Conservation (phyloP, 2,888 invertebrate genomes). For the Drosophila eohydei region DNA sequence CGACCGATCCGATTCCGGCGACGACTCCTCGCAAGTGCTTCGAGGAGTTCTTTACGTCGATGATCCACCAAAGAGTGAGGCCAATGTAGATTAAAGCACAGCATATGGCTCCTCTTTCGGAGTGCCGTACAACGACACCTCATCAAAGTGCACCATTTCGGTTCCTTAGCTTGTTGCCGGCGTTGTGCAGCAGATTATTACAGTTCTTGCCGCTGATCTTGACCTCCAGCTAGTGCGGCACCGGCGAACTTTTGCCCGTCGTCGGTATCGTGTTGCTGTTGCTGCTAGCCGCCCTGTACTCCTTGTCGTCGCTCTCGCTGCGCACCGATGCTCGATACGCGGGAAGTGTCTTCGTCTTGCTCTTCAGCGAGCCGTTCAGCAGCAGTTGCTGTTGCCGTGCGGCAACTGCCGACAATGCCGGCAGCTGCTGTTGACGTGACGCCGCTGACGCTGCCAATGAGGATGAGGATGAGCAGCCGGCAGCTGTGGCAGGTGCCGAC, state of each 20-base stretch:
- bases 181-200: conserved; percentile 78
- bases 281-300: conserved; percentile 48
- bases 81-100: no score
- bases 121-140: conserved; percentile 98
- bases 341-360: no score
- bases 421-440: conserved; percentile 64
- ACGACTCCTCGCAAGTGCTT: no score
- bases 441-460: conserved; percentile 49
- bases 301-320: conserved; percentile 83
- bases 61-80: no score
- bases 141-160: conserved; percentile 90
- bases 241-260: conserved; percentile 74
- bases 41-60: no score
- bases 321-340: conserved; percentile 82
- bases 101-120: conserved; percentile 99
- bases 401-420: no score
- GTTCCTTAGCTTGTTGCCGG: conserved; percentile 80
- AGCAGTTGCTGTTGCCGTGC: no score
- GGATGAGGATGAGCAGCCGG: conserved; percentile 53
- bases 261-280: conserved; percentile 72
- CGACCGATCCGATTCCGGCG: no score
- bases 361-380: no score
- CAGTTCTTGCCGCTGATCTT: conserved; percentile 84
- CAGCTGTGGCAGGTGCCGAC: conserved; percentile 34
- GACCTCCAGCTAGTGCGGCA: conserved; percentile 78